A percentile compares a stretch with the other conserved stretches of the same genome.
These are phyloP conservation scores for Centroberyx gerrardi DNA, from an alignment of 2,797 vertebrate species.

Conservation along the genomic window DNA sequence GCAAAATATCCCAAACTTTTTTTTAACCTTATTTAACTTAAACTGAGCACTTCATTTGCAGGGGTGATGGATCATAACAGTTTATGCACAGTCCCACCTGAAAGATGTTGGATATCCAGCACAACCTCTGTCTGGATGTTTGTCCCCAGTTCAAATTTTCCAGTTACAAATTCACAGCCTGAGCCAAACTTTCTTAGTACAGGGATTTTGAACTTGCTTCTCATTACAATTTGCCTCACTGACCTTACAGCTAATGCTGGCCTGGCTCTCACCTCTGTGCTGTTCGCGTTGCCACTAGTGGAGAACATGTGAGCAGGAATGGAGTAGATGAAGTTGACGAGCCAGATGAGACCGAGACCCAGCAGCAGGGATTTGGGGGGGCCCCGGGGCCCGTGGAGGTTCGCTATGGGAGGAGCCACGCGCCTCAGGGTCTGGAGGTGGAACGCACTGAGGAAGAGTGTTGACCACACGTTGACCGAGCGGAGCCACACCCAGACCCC, in stretches of 20 bases:
- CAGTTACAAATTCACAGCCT: neutral
- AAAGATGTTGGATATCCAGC: neutral
- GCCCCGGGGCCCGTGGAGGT: conserved; percentile 38
- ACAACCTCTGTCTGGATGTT: too few relatives aligned
- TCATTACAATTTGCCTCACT: neutral
- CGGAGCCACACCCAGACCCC: conserved; percentile 88
- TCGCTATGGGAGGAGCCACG: conserved; percentile 55
- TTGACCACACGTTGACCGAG: conserved; percentile 88
- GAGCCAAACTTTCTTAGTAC: neutral
- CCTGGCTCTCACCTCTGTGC: conserved; percentile 81
- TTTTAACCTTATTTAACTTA: too few relatives aligned
- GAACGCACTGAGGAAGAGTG: conserved; percentile 86
- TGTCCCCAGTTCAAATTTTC: neutral
- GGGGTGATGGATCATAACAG: neutral
- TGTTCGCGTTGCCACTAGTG: conserved; percentile 77
- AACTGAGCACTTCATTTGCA: neutral
- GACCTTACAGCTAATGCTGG: neutral
- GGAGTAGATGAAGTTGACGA: conserved; percentile 83
- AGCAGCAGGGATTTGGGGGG: conserved; percentile 65
- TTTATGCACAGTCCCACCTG: neutral
- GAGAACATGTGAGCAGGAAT: conserved; percentile 86
- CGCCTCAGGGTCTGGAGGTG: conserved; percentile 86
- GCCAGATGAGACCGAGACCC: conserved; percentile 81
- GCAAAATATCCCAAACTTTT: too few relatives aligned
- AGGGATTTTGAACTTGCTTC: neutral